Conservation (phyloP, 2,888 invertebrate genomes). For the Latrodectus elegans region DNA sequence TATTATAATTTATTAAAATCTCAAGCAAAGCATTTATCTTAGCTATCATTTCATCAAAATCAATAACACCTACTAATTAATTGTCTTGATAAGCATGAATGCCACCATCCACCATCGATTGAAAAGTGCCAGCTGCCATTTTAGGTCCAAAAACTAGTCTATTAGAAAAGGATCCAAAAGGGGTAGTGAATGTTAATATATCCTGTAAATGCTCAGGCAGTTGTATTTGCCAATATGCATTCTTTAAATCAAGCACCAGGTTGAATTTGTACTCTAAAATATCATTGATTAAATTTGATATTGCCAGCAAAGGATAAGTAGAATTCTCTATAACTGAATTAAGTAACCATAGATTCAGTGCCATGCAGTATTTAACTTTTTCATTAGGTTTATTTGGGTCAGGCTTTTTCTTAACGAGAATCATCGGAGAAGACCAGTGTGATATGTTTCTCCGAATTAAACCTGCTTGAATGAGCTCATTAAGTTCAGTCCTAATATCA, state of each 20-base stretch:
- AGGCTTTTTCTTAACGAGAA: constrained; percentile 20
- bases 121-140: constrained; percentile 5
- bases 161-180: too few relatives aligned
- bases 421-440: too few relatives aligned
- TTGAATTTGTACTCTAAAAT: background rate
- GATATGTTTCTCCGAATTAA: too few relatives aligned
- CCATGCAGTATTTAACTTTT: background rate
- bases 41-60: background rate
- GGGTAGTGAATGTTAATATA: too few relatives aligned
- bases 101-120: constrained; percentile 10
- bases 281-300: background rate
- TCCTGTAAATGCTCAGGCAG: too few relatives aligned
- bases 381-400: background rate
- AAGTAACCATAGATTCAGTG: constrained; percentile 7
- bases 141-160: constrained; percentile 13
- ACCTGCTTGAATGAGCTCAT: too few relatives aligned
- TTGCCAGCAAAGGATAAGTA: too few relatives aligned
- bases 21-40: background rate
- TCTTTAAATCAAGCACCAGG: too few relatives aligned
- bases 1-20: background rate
- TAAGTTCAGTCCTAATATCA: too few relatives aligned
- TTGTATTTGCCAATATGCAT: too few relatives aligned
- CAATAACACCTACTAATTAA: background rate
- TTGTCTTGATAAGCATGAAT: constrained; percentile 14
- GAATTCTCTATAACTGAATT: background rate